Percentiles rank a stretch among this genome's conserved stretches.
These are phyloP conservation scores for Heliocidaris tuberculata DNA, from an alignment of 35 echinoderm and acorn worm species.

Conservation along the genomic window DNA sequence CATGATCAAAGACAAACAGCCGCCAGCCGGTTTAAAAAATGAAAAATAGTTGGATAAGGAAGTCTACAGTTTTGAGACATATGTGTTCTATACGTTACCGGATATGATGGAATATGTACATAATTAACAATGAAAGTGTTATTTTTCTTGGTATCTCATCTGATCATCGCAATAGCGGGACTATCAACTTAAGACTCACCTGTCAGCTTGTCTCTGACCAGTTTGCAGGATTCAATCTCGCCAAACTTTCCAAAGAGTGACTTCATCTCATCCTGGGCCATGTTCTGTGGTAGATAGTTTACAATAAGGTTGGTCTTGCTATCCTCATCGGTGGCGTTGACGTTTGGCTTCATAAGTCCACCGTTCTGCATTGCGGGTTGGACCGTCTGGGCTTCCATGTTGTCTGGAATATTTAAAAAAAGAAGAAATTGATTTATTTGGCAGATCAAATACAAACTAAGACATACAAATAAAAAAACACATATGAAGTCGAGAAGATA, in stretches of 20 bases:
- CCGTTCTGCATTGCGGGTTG: conserved; percentile 57
- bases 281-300: conserved; percentile 95
- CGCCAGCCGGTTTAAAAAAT: too few relatives aligned
- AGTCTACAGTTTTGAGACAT: too few relatives aligned
- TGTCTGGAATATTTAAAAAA: background rate
- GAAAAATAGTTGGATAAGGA: too few relatives aligned
- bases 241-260: conserved; percentile 94
- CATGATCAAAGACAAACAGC: too few relatives aligned
- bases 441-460: background rate
- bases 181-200: conserved; percentile 48
- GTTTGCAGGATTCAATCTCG: conserved; percentile 96
- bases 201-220: conserved; percentile 92
- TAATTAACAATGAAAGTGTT: too few relatives aligned
- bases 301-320: conserved; percentile 96
- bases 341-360: conserved; percentile 54
- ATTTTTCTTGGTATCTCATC: too few relatives aligned
- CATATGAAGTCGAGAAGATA: background rate
- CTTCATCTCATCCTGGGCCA: conserved; percentile 94
- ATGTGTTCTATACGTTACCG: too few relatives aligned
- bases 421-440: background rate
- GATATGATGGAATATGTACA: too few relatives aligned
- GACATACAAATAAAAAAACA: background rate
- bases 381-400: conserved; percentile 50
- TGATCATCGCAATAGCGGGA: too few relatives aligned
- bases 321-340: conserved; percentile 61